Conservation (phyloP, 1,140 invertebrate genomes). For the Drosophila repletoides region DNA sequence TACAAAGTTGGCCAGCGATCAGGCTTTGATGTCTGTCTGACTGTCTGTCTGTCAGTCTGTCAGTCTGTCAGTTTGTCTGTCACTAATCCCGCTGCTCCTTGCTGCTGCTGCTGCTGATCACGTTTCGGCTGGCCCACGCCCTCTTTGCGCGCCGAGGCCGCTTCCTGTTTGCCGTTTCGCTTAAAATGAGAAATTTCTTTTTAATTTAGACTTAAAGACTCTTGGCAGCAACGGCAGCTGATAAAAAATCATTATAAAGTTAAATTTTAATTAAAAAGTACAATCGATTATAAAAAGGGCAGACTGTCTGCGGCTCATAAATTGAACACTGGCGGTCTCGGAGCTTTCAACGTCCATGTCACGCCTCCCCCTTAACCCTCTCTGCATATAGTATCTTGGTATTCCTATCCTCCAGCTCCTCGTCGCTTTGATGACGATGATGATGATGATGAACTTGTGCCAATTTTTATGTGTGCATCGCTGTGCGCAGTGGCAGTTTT, state of each 20-base stretch:
- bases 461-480: conserved; percentile 61
- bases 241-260: conserved; percentile 82
- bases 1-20: conserved; percentile 32
- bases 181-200: conserved; percentile 81
- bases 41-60: conserved; percentile 9
- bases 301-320: conserved; percentile 79
- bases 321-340: conserved; percentile 66
- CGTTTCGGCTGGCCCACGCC: conserved; percentile 55
- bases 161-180: conserved; percentile 55
- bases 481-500: conserved; percentile 64
- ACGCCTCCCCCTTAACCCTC: conserved; percentile 44
- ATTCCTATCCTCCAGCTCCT: too few relatives aligned
- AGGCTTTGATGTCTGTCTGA: conserved; percentile 13
- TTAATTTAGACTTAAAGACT: conserved; percentile 79
- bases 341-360: conserved; percentile 69
- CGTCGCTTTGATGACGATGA: not conserved
- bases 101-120: conserved; percentile 38
- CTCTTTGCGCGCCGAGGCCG: conserved; percentile 63
- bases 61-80: conserved; percentile 30
- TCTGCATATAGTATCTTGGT: too few relatives aligned
- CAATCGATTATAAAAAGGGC: conserved; percentile 64
- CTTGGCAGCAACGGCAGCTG: conserved; percentile 60
- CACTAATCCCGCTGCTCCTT: conserved; percentile 42
- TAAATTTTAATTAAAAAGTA: conserved; percentile 82
- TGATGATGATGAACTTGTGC: conserved; percentile 76